Percentiles rank a stretch among this genome's conserved stretches.
Conservation (phyloP, 1,140 invertebrate genomes). For the Dinoponera quadriceps region DNA sequence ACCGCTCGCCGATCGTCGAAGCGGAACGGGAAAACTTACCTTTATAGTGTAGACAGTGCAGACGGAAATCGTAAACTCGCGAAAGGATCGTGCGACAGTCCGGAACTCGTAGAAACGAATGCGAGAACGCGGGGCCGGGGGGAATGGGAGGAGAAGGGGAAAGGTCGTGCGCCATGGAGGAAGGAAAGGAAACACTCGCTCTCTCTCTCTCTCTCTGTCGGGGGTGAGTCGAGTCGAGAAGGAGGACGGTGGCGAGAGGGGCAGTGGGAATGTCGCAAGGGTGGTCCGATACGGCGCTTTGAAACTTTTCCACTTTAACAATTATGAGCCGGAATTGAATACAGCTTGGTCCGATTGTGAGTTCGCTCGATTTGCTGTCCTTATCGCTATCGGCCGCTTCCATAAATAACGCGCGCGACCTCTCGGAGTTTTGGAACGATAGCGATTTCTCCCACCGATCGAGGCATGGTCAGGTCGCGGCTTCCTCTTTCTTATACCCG, state of each 20-base stretch:
- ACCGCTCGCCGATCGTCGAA: constrained; percentile 43
- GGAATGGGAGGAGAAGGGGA: not conserved
- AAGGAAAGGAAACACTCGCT: constrained; percentile 16
- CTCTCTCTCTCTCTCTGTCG: not conserved
- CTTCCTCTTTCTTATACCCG: constrained; percentile 32
- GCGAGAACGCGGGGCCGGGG: constrained; percentile 8
- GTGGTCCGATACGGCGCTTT: constrained; percentile 72
- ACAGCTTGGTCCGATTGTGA: constrained; percentile 79
- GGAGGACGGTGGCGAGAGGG: not conserved
- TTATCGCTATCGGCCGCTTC: constrained; percentile 78
- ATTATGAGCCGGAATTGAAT: constrained; percentile 82
- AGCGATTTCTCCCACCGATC: constrained; percentile 20
- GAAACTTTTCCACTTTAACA: constrained; percentile 82
- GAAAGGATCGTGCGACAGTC: constrained; percentile 61
- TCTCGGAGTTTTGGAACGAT: constrained; percentile 48
- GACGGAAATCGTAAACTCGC: constrained; percentile 66
- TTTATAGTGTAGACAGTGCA: constrained; percentile 42
- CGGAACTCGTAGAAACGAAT: constrained; percentile 69
- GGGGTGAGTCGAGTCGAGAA: not conserved
- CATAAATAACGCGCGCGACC: constrained; percentile 77
- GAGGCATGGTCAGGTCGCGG: constrained; percentile 24
- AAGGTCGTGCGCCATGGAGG: not conserved
- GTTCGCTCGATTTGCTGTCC: constrained; percentile 80
- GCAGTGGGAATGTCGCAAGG: constrained; percentile 20
- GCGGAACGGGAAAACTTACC: constrained; percentile 61